phyloP scores from a whole-genome alignment of 2,888 invertebrate species.

The Physocephala rufipes region DNA sequence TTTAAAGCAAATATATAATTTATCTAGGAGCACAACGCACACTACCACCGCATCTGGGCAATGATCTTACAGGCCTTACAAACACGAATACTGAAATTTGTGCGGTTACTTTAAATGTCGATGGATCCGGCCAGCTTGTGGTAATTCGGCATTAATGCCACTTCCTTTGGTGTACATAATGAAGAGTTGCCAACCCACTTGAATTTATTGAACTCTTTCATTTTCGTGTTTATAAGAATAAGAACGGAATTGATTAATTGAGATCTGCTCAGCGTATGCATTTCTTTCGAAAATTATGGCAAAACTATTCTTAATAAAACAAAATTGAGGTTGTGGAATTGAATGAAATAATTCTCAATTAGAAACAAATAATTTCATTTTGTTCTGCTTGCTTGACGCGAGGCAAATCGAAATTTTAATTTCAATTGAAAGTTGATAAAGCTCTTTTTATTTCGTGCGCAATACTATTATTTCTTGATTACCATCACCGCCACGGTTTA shows the following conservation, averaged over 20 bases:
- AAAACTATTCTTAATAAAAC: neutral
- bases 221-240: no score
- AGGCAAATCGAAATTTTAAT: slow-evolving; percentile 10
- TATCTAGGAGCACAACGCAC: slow-evolving; percentile 19
- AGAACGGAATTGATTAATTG: no score
- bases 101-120: slow-evolving; percentile 20
- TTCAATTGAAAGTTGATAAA: neutral
- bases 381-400: neutral
- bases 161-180: neutral
- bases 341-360: no score
- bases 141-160: slow-evolving; percentile 13
- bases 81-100: slow-evolving; percentile 12
- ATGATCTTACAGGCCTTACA: neutral
- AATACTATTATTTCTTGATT: neutral
- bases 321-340: no score
- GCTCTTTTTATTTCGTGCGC: neutral
- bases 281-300: neutral
- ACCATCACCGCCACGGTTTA: neutral
- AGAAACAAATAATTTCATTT: no score
- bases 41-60: neutral
- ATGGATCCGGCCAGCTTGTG: neutral
- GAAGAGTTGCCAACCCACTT: neutral
- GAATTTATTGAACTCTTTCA: neutral
- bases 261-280: no score
- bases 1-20: slow-evolving; percentile 33